Base-by-base conservation (phyloP, 2,797 vertebrate species). In the Lates japonicus region DNA sequence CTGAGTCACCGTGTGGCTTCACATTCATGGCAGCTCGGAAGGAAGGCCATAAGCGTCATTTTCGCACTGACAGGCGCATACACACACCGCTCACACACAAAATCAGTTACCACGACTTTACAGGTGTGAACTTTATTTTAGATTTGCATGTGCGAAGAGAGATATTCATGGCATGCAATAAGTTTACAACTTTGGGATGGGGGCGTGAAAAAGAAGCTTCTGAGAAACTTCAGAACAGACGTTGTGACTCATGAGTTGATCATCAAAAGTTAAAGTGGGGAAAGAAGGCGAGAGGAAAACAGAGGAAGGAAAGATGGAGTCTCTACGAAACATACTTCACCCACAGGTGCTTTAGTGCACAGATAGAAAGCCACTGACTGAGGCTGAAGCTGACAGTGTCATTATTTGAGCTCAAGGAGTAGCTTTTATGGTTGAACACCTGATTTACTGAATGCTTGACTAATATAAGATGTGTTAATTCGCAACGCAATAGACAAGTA, bases 1-100 rank as follows among this genome's bases (percentile, higher is more conserved):
- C n/a, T 87, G 89, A 89, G 87, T 88, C 87, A 82, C 82, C 25
- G 67, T 79, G 86, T 51, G 76, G 82, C 78, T 82, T 83, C 76
- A 72, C 69, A 82, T 76, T 79, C 46, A 49, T 77, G 90, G 89
- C 63, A 88, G 86, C 83, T 76, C n/a, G 2, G 61, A 62, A 58
- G 49, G 44, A 49, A 51, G 83, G 80, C 75, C 65, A 8, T 55
- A 7, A n/a, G 37, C 22, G n/a, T 71, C 25, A 51, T 33, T 39
- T n/a, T 48, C 39, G 20, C 35, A 79, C 73, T 60, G 29, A 78
- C n/a, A 8, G 17, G 29, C 41, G 16, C 52, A 61, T 51, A 59
- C 41, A 55, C 42, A 39, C 61, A 49, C 44, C 51, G 44, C 25
- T 59, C 31, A 46, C 29, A 54, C 58, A 60, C n/a, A n/a, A 20